phyloP scores from a whole-genome alignment of 2,113 vertebrate species.

The Crotalus viridis region DNA sequence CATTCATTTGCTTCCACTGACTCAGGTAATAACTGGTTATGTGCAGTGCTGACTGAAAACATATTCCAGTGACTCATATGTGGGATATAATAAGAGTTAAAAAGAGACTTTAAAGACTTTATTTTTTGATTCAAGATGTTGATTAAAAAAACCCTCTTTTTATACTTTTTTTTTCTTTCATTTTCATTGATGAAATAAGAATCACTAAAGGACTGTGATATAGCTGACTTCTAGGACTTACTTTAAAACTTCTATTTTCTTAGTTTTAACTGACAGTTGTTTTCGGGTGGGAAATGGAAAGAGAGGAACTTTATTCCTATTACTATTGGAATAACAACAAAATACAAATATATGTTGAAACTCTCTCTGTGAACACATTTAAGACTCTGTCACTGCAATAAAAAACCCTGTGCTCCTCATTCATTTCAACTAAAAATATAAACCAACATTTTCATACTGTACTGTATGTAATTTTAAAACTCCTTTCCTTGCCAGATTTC shows the following conservation, averaged over 20 bases:
- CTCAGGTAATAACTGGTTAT: constrained; percentile 48
- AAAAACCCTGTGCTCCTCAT: not conserved
- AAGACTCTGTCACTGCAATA: not conserved
- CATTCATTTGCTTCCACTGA: constrained; percentile 49
- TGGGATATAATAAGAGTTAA: constrained; percentile 8
- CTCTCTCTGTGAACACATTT: not conserved
- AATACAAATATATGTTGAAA: not conserved
- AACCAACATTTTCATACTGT: not conserved
- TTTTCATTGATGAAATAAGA: not conserved
- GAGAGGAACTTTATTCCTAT: not conserved
- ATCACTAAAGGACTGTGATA: not conserved
- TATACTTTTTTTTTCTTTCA: not conserved
- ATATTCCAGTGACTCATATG: constrained; percentile 11
- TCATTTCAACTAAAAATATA: not conserved
- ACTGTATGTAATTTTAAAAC: not conserved
- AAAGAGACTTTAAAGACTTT: constrained; percentile 2
- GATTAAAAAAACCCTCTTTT: not conserved
- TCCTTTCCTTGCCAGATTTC: not conserved
- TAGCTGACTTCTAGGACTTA: not conserved
- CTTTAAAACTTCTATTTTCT: not conserved
- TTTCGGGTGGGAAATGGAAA: not conserved
- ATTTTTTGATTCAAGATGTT: not conserved
- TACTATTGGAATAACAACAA: not conserved
- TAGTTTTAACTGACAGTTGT: not conserved
- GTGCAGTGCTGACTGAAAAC: constrained; percentile 12